Percentiles rank a stretch among this genome's conserved stretches.
These are phyloP conservation scores for Malthinus flaveolus DNA, from an alignment of 2,888 invertebrate species.

Conservation along the genomic window DNA sequence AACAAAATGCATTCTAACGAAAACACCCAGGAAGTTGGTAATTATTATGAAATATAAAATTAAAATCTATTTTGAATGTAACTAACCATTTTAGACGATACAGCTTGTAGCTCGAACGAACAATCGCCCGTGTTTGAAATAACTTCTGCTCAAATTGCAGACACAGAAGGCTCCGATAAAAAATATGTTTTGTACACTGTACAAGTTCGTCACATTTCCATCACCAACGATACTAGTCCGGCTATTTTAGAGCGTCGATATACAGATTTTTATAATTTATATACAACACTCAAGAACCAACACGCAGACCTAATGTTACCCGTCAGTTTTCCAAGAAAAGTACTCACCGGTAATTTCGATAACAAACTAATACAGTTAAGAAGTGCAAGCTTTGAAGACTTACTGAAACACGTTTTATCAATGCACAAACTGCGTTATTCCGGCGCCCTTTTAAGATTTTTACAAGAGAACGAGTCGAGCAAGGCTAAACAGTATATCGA, in stretches of 20 bases:
- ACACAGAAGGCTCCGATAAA: slow-evolving; percentile 63
- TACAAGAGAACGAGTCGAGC: slow-evolving; percentile 66
- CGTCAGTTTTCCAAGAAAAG: slow-evolving; percentile 70
- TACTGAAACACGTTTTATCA: slow-evolving; percentile 61
- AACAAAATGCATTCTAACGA: neutral
- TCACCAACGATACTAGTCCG: slow-evolving; percentile 62
- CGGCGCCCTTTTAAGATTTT: slow-evolving; percentile 62
- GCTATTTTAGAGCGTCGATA: slow-evolving; percentile 71
- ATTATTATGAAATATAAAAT: neutral
- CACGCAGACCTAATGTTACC: slow-evolving; percentile 59
- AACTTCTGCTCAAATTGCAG: slow-evolving; percentile 66
- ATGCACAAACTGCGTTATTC: slow-evolving; percentile 63
- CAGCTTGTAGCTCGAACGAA: slow-evolving; percentile 10
- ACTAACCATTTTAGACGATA: neutral
- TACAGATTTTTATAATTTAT: slow-evolving; percentile 71
- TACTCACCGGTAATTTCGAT: slow-evolving; percentile 71
- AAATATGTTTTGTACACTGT: slow-evolving; percentile 73
- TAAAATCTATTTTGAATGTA: no score
- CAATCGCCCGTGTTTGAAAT: slow-evolving; percentile 62
- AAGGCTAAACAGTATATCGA: slow-evolving; percentile 64
- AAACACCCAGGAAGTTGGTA: neutral
- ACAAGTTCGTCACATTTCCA: slow-evolving; percentile 64
- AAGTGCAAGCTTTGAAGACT: slow-evolving; percentile 66
- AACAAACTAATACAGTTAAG: slow-evolving; percentile 66
- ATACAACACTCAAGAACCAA: slow-evolving; percentile 63